These are phyloP conservation scores for Pimpla rufipes DNA, from an alignment of 2,888 invertebrate species.

Conservation along the genomic window DNA sequence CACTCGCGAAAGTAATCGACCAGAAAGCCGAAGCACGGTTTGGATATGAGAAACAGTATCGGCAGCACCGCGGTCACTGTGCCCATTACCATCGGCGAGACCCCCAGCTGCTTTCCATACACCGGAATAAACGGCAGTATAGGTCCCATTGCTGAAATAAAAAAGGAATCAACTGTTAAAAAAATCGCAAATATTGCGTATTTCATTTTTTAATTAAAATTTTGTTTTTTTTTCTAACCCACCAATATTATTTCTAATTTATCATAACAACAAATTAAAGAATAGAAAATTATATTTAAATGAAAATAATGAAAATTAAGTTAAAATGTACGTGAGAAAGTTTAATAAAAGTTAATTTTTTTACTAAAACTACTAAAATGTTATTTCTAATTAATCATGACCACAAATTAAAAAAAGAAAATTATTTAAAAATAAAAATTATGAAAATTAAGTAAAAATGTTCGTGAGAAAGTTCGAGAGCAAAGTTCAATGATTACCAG, in stretches of 20 bases:
- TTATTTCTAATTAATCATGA: too few relatives aligned
- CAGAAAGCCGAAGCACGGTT: conserved; percentile 91
- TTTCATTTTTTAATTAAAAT: not conserved
- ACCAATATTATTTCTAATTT: not conserved
- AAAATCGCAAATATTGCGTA: too few relatives aligned
- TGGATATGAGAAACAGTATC: conserved; percentile 91
- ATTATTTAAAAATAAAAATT: too few relatives aligned
- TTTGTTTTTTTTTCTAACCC: too few relatives aligned
- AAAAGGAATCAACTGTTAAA: conserved; percentile 36
- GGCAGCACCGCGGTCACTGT: conserved; percentile 91
- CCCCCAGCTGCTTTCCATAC: conserved; percentile 92
- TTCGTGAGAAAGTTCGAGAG: not conserved
- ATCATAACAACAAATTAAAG: not conserved
- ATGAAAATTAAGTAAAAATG: not conserved
- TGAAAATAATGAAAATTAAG: too few relatives aligned
- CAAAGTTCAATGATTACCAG: conserved; percentile 87
- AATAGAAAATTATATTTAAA: not conserved
- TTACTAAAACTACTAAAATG: too few relatives aligned
- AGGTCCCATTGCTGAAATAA: conserved; percentile 91
- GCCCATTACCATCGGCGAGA: conserved; percentile 92
- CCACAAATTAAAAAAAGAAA: not conserved
- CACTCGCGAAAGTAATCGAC: conserved; percentile 91
- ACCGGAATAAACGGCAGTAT: conserved; percentile 92
- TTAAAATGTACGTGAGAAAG: too few relatives aligned
- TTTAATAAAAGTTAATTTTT: not conserved